Evolutionary conservation across 2,888 invertebrate genomes (phyloP), one percentile per base, ranked within the genome.

Genomic region (Nesidiocoris tenuis): DNA sequence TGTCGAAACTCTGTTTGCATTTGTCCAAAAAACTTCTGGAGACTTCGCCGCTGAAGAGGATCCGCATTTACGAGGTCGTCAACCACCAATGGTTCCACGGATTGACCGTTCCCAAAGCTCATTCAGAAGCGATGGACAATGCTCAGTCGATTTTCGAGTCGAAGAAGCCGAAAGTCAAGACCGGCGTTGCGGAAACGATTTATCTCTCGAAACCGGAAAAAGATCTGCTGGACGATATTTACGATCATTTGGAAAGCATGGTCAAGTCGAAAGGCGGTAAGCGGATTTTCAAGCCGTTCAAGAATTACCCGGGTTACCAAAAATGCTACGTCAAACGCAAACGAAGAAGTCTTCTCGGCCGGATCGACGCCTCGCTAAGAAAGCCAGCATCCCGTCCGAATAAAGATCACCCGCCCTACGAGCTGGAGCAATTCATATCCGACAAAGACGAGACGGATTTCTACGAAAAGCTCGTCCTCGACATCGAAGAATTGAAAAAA

Each of bases 11-110:
- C 1, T 72, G 72, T 61, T 39, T 61, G 39, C 2, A 72, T 22
- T 22, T 72, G 0, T 9, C 61, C 21, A 72, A 72, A 12, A 17
- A 22, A 12, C 55, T 72, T 19, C 24, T 72, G 17, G 63, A 25
- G 22, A 61, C 72, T 0, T 19, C n/a, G 0, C 61, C 72, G n/a
- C 17, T n/a, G n/a, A 21, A 54, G 16, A 72, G 72, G 21, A 61
- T 61, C 16, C 17, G 19, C 1, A 72, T 72, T 21, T 21, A 61
- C 61, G 61, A 54, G 12, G 24, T 72, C 2, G 61, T 72, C 25
- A 24, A 18, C 55, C 72, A 72, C n/a, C n/a, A 17, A 9, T 72
- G 72, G 61, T 72, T 72, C 39, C n/a, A 55, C 2, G 19, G 16
- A n/a, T 19, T 72, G 1, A 55, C 61, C 3, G 12, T 61, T 1